Conservation (phyloP, 2,888 invertebrate genomes). For the Asteroscopus sphinx region DNA sequence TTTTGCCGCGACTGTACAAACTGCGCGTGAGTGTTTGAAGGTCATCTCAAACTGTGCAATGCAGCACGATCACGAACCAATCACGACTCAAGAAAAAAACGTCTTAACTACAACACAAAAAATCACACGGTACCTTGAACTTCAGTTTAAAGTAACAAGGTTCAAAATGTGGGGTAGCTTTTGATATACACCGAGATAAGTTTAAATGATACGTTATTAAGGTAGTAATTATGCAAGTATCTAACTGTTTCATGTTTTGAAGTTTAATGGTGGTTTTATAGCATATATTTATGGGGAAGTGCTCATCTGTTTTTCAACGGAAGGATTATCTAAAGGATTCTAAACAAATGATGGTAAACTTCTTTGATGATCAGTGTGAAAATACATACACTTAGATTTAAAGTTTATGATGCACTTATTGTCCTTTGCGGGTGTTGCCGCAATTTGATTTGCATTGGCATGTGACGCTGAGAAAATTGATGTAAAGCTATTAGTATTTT, state of each 20-base stretch:
- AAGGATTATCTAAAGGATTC: not conserved
- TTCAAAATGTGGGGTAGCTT: not conserved
- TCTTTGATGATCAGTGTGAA: too few species aligned
- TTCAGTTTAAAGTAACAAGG: not conserved
- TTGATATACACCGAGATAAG: slow-evolving; percentile 38
- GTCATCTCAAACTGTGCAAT: slow-evolving; percentile 83
- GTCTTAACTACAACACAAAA: slow-evolving; percentile 35
- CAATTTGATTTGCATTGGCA: not conserved
- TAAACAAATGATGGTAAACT: slow-evolving; percentile 16
- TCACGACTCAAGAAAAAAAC: slow-evolving; percentile 55
- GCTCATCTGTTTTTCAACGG: slow-evolving; percentile 33
- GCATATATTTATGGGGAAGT: slow-evolving; percentile 23
- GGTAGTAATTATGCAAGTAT: slow-evolving; percentile 64
- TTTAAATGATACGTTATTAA: slow-evolving; percentile 61
- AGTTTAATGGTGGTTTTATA: slow-evolving; percentile 31
- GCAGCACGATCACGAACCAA: slow-evolving; percentile 81
- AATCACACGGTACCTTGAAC: slow-evolving; percentile 14
- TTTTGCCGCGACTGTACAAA: slow-evolving; percentile 64
- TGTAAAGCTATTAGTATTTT: too few species aligned
- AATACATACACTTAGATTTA: too few species aligned
- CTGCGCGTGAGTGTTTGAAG: slow-evolving; percentile 81
- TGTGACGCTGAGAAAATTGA: too few species aligned
- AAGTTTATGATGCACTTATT: not conserved
- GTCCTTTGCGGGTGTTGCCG: not conserved
- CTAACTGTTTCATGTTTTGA: slow-evolving; percentile 56